Evolutionary conservation across 2,888 invertebrate species (phyloP).

Genomic region (Scaptomyza polygonia): DNA sequence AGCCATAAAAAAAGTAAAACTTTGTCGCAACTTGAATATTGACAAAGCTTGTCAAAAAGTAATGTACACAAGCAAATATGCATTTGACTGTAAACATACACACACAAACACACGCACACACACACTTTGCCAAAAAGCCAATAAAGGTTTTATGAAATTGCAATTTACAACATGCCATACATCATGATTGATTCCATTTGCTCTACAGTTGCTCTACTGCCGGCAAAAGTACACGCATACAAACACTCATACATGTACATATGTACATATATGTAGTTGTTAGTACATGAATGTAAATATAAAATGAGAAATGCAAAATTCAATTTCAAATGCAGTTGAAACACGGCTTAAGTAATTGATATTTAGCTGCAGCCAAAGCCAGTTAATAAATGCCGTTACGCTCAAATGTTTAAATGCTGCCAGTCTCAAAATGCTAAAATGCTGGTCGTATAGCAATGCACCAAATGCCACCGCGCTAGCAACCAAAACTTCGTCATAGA

Average conservation of each 20-base stretch:
- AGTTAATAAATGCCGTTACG: slow-evolving; percentile 61
- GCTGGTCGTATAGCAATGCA: slow-evolving; percentile 16
- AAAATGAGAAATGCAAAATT: slow-evolving; percentile 30
- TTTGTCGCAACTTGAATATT: neutral
- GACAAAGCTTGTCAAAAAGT: neutral
- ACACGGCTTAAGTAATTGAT: slow-evolving; percentile 67
- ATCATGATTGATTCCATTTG: slow-evolving; percentile 56
- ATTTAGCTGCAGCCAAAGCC: slow-evolving; percentile 50
- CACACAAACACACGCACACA: too few relatives aligned
- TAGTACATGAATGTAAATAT: too few relatives aligned
- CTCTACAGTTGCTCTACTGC: slow-evolving; percentile 25
- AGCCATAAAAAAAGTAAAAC: neutral
- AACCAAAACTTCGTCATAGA: slow-evolving; percentile 28
- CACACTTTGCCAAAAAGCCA: slow-evolving; percentile 2
- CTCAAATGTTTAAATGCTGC: slow-evolving; percentile 28
- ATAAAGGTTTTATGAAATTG: slow-evolving; percentile 22
- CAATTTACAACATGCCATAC: slow-evolving; percentile 10
- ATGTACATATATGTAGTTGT: neutral
- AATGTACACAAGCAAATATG: slow-evolving; percentile 1
- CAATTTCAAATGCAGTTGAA: slow-evolving; percentile 13
- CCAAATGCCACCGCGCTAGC: slow-evolving; percentile 33
- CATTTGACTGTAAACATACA: neutral
- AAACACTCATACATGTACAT: too few relatives aligned
- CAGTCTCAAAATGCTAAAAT: neutral
- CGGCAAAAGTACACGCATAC: slow-evolving; percentile 17